Evolutionary conservation across 2,113 vertebrate genomes (phyloP).

Genomic region (Reinhardtius hippoglossoides): DNA sequence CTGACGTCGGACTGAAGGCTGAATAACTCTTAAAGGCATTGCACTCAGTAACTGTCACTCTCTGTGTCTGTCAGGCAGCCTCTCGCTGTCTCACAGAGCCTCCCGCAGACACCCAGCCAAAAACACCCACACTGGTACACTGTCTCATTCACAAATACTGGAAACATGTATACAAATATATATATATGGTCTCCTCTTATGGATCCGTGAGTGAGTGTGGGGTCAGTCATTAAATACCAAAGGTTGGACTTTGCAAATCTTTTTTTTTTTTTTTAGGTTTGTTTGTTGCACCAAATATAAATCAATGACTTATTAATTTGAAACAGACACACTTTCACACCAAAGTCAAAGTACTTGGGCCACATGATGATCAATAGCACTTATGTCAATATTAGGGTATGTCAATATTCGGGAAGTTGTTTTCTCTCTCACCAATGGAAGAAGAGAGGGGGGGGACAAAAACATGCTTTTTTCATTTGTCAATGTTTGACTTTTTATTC

Average conservation of each 20-base stretch:
- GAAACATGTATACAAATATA: neutral
- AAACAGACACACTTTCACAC: conserved; percentile 18
- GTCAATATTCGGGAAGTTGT: conserved; percentile 13
- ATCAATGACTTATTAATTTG: conserved; percentile 47
- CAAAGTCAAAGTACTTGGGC: conserved; percentile 30
- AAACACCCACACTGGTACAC: neutral
- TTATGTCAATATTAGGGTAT: conserved; percentile 15
- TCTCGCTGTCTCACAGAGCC: conserved; percentile 13
- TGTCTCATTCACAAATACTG: neutral
- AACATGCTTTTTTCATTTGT: conserved; percentile 14
- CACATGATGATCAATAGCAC: conserved; percentile 30
- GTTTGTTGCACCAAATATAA: conserved; percentile 26
- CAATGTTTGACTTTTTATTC: conserved; percentile 15
- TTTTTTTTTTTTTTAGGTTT: neutral
- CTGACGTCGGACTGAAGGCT: conserved; percentile 32
- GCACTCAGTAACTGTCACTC: conserved; percentile 55
- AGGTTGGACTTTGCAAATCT: conserved; percentile 27
- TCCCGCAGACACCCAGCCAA: neutral
- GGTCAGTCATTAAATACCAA: conserved; percentile 18
- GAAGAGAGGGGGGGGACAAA: neutral
- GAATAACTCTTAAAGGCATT: conserved; percentile 35
- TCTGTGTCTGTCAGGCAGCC: conserved; percentile 24
- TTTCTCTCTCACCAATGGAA: neutral
- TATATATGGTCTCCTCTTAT: conserved; percentile 1
- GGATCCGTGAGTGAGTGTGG: neutral